Base-by-base conservation (phyloP, 2,888 invertebrate species). In the Keiferia lycopersicella region DNA sequence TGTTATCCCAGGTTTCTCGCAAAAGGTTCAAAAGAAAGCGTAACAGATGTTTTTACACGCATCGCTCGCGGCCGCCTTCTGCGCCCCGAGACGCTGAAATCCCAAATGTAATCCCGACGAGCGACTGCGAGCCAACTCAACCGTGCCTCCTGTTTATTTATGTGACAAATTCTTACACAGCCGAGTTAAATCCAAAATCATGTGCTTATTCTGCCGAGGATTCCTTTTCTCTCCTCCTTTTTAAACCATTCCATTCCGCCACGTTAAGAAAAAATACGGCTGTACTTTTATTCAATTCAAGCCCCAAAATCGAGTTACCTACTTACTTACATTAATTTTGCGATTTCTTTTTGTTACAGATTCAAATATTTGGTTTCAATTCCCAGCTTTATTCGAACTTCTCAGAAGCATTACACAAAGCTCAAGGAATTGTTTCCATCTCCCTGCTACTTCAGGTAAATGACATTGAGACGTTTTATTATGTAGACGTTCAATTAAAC, bases 361-460 rank as follows among this genome's bases (percentile, higher is more conserved):
- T 99, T 83, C 99, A 99, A 94, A 96, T 99, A 92, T 97, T 98
- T 91, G 99, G 98, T 77, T 99, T 98, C 94, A 99, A 99, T 93
- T 97, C 98, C 67, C 98, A 99, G 91, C 94, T 99, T 73, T 99
- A 99, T 93, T 95, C 96, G 80, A 99, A 99, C 93, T 98, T 98
- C 92, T 96, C 98, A 65, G 97, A 98, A 88, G 99, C 99, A 70
- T 93, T 98, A 77, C 96, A 96, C 83, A 96, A 97, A 84, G 97
- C 98, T 69, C 97, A 98, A 87, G 99, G 99, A 79, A 95, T 99
- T 82, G 97, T 98, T 73, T 98, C 97, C 69, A 96, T 99, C 81
- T 97, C 98, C 68, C 94, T 99, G 72, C 94, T 99, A 75, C 92
- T 99, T 74, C 98, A 99, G 96, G 99, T 99, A 93, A 90, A 89